phyloP scores from a whole-genome alignment of 2,797 vertebrate species.

The Sebastes baramenuke region DNA sequence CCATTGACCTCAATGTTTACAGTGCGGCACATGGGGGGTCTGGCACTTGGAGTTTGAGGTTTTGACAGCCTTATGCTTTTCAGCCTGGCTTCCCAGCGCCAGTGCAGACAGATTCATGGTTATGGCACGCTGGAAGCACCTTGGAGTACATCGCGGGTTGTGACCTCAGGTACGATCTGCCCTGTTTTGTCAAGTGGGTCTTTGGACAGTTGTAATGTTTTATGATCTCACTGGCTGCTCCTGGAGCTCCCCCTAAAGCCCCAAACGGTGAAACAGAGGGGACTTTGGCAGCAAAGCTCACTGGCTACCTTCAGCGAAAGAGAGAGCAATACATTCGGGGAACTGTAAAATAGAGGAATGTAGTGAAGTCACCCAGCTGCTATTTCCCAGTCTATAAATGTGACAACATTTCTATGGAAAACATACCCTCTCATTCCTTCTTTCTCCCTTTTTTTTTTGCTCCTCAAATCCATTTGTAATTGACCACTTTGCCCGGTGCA shows the following conservation, averaged over 20 bases:
- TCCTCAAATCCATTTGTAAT: conserved; percentile 59
- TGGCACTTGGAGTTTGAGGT: conserved; percentile 46
- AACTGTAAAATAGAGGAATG: conserved; percentile 78
- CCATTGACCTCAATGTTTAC: conserved; percentile 64
- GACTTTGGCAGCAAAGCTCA: conserved; percentile 55
- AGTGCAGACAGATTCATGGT: conserved; percentile 46
- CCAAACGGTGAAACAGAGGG: conserved; percentile 38
- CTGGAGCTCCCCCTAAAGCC: conserved; percentile 15
- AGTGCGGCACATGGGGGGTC: conserved; percentile 33
- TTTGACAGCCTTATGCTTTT: conserved; percentile 39
- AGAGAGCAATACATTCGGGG: conserved; percentile 59
- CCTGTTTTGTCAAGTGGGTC: conserved; percentile 36
- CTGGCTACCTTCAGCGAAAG: conserved; percentile 59
- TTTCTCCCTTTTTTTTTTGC: conserved; percentile 16
- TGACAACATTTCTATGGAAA: conserved; percentile 79
- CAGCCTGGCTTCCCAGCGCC: conserved; percentile 5
- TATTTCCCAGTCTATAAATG: conserved; percentile 82
- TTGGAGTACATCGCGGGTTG: conserved; percentile 2
- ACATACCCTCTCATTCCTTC: conserved; percentile 59
- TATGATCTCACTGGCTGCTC: conserved; percentile 50
- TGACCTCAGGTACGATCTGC: conserved; percentile 30
- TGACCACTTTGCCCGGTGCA: conserved; percentile 55
- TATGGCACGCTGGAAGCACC: conserved; percentile 6
- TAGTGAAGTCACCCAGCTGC: conserved; percentile 76
- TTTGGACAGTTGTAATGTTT: conserved; percentile 47